Conservation (phyloP, 2,113 vertebrate species). For the Corythornis vintsioides region DNA sequence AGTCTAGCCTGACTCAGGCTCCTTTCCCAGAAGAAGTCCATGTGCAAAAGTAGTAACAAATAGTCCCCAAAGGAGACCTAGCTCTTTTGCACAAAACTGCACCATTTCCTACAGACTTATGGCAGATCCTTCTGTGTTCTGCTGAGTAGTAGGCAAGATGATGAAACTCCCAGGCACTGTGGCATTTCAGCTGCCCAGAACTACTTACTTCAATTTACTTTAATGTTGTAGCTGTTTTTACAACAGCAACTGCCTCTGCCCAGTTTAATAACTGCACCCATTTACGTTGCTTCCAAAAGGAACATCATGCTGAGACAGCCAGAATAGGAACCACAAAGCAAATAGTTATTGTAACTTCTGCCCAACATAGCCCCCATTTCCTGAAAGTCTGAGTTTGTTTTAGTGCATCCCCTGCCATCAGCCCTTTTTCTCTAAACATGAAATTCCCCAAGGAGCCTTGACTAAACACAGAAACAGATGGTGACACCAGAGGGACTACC, state of each 20-base stretch:
- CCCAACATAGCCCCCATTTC: constrained; percentile 3
- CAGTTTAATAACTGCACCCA: neutral
- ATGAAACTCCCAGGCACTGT: neutral
- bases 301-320: neutral
- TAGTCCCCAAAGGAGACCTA: neutral
- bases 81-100: neutral
- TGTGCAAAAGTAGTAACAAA: neutral
- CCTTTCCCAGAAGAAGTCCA: neutral
- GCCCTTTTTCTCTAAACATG: constrained; percentile 14
- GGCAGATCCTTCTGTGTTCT: neutral
- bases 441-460: constrained; percentile 16
- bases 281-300: constrained; percentile 1
- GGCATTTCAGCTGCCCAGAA: constrained; percentile 4
- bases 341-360: constrained; percentile 42
- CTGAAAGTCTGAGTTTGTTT: constrained; percentile 29
- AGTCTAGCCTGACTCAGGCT: neutral
- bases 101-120: neutral
- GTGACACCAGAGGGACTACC: neutral
- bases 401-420: constrained; percentile 19
- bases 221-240: neutral
- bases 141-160: neutral
- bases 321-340: constrained; percentile 38
- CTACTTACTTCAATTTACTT: neutral
- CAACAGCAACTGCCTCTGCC: neutral
- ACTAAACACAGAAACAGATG: constrained; percentile 56